Evolutionary conservation across 2,888 invertebrate species (phyloP).

Genomic region (Rutpela maculata): DNA sequence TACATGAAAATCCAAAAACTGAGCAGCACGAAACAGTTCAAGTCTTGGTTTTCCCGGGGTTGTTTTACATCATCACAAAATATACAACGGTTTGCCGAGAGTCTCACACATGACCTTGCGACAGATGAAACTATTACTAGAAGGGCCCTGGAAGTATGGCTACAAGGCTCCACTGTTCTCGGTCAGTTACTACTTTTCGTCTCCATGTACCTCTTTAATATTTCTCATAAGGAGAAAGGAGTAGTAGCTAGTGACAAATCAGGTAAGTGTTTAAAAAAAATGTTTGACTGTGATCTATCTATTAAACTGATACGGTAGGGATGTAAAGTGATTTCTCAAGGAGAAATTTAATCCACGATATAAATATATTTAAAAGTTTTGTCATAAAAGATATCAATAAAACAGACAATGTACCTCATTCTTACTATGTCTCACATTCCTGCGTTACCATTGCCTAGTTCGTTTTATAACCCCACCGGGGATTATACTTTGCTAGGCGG

Average conservation of each 20-base stretch:
- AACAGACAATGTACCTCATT: too few species aligned
- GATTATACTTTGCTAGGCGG: too few species aligned
- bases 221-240: constrained; percentile 75
- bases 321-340: too few species aligned
- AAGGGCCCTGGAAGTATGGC: constrained; percentile 74
- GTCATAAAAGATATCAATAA: too few species aligned
- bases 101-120: constrained; percentile 75
- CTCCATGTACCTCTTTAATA: constrained; percentile 76
- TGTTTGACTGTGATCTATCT: not conserved
- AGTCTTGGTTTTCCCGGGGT: constrained; percentile 79
- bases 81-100: constrained; percentile 78
- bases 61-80: constrained; percentile 76
- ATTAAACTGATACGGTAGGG: too few species aligned
- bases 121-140: constrained; percentile 70
- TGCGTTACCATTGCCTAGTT: too few species aligned
- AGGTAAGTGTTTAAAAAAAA: constrained; percentile 34
- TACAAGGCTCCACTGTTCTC: constrained; percentile 73
- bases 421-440: too few species aligned
- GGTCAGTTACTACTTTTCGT: constrained; percentile 75
- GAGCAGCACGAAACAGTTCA: constrained; percentile 75
- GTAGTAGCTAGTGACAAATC: constrained; percentile 54
- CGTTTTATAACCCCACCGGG: too few species aligned
- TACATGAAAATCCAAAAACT: constrained; percentile 83
- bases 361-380: too few species aligned
- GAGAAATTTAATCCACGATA: too few species aligned